phyloP scores from a whole-genome alignment of 2,888 invertebrate species.

The Liodrosophila aerea region DNA sequence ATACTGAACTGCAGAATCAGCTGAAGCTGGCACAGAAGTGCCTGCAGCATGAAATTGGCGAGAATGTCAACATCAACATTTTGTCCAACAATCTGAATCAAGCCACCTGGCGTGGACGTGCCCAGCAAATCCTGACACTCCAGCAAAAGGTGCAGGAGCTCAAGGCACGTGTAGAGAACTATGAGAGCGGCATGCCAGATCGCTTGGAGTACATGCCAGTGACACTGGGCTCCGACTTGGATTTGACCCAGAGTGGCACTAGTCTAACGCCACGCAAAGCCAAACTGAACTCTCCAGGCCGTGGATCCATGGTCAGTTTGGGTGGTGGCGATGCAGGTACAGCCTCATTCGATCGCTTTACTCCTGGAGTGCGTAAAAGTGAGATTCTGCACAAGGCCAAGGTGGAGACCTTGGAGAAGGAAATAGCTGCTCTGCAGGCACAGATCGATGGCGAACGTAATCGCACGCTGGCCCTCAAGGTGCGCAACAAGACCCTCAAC shows the following conservation, averaged over 20 bases:
- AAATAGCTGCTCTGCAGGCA: slow-evolving; percentile 84
- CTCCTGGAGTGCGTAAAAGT: slow-evolving; percentile 83
- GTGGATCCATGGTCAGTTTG: slow-evolving; percentile 11
- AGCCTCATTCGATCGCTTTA: slow-evolving; percentile 64
- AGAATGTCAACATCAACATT: slow-evolving; percentile 86
- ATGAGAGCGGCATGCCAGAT: slow-evolving; percentile 51
- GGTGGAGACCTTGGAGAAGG: slow-evolving; percentile 85
- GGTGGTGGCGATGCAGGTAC: slow-evolving; percentile 34
- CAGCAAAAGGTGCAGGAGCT: slow-evolving; percentile 88
- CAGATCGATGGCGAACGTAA: slow-evolving; percentile 85
- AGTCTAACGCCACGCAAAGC: slow-evolving; percentile 29
- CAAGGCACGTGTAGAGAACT: slow-evolving; percentile 84
- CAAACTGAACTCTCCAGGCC: neutral
- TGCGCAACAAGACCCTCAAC: slow-evolving; percentile 87
- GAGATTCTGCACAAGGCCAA: slow-evolving; percentile 84
- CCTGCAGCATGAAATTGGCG: slow-evolving; percentile 89
- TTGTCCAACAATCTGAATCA: slow-evolving; percentile 84
- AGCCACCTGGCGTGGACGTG: slow-evolving; percentile 89
- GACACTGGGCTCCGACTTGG: slow-evolving; percentile 44
- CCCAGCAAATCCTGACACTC: slow-evolving; percentile 88
- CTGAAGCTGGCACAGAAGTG: slow-evolving; percentile 88
- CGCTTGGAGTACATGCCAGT: slow-evolving; percentile 55
- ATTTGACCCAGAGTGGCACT: slow-evolving; percentile 22
- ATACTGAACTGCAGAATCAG: slow-evolving; percentile 87
- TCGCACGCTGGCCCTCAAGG: slow-evolving; percentile 87